Evolutionary conservation across 2,113 vertebrate genomes (phyloP), one percentile per base, ranked within the genome.

Genomic region (Chinchilla lanigera): DNA sequence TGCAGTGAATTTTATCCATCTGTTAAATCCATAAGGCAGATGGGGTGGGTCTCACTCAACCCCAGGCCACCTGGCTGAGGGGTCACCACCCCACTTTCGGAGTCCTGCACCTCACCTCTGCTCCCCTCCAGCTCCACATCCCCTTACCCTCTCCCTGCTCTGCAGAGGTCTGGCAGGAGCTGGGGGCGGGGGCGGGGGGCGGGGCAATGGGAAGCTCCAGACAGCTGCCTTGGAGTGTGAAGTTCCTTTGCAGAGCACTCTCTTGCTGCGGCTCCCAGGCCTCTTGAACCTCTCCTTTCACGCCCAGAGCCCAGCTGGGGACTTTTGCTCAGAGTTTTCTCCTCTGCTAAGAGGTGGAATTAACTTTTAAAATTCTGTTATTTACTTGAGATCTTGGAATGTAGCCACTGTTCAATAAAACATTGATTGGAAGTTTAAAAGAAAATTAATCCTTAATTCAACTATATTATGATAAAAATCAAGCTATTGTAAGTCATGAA

Each of bases 321-420:
- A 58, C 52, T 75, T 26, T 11, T 61, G 7, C 71, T 41, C 11
- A 38, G 38, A 54, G 13, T 26, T 71, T 88, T 44, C 28, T 63
- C 44, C 87, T 86, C 73, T 54, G 41, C 3, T 41, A 83, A n/a
- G 63, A 89, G 41, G 2, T 24, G 22, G 71, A 38, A 2, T 67
- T 86, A 94, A 69, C 71, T 82, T 95, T 86, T 80, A 19, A 67
- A 92, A 92, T 85, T 41, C 35, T 13, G 69, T 67, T 78, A 60
- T 30, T 28, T 84, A 73, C 41, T 35, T 86, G 41, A 80, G 7
- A 91, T n/a, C 19, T 78, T 96, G 24, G 50, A 54, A 26, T 16
- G 14, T 35, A 69, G 38, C 28, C 63, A 8, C 41, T 67, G 19
- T n/a, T 93, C 19, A 75, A 54, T 80, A 86, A 95, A 47, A 92